These are phyloP conservation scores for Eucidaris tribuloides DNA, from an alignment of 35 echinoderm and acorn worm genomes.

Conservation along the genomic window DNA sequence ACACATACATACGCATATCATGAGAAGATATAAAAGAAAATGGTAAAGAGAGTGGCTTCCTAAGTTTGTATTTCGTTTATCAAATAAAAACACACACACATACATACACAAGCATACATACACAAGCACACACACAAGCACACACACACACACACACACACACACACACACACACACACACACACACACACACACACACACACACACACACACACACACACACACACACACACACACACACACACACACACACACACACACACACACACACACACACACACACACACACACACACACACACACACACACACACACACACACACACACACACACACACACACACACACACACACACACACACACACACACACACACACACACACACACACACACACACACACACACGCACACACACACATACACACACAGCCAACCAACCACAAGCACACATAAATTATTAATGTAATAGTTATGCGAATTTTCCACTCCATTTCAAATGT, in stretches of 20 bases:
- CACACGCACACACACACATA: too few relatives aligned
- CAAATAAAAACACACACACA: too few relatives aligned
- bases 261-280: background rate
- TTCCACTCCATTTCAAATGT: too few relatives aligned
- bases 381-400: background rate
- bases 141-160: background rate
- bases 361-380: background rate
- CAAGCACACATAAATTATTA: background rate
- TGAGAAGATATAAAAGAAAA: too few relatives aligned
- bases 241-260: background rate
- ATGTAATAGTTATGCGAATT: background rate
- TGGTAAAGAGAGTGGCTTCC: too few relatives aligned
- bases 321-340: background rate
- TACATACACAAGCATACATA: too few relatives aligned
- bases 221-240: background rate
- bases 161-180: background rate
- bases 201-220: background rate
- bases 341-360: background rate
- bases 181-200: background rate
- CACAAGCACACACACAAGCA: too few relatives aligned
- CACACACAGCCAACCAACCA: too few relatives aligned
- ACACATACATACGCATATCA: too few relatives aligned
- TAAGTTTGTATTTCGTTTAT: too few relatives aligned
- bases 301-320: background rate
- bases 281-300: background rate